These are phyloP conservation scores for Numida meleagris DNA, from an alignment of 2,113 vertebrate genomes.

Conservation along the genomic window DNA sequence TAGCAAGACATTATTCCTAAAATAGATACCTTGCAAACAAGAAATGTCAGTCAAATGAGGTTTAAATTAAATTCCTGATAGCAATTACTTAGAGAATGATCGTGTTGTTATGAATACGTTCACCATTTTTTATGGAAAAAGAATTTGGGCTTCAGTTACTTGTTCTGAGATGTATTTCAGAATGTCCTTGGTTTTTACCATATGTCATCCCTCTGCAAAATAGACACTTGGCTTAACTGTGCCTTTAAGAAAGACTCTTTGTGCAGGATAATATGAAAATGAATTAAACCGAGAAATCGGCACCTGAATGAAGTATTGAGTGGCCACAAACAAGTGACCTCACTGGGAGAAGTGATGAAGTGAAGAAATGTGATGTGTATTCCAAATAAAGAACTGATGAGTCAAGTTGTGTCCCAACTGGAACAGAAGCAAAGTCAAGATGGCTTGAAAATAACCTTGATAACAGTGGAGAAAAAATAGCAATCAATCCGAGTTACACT, in stretches of 20 bases:
- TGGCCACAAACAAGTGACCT: constrained; percentile 59
- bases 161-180: background rate
- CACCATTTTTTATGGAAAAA: constrained; percentile 47
- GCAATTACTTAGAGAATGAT: constrained; percentile 60
- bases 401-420: constrained; percentile 37
- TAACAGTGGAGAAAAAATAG: background rate
- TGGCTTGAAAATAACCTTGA: constrained; percentile 9
- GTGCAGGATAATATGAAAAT: background rate
- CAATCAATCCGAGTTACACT: background rate
- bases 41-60: constrained; percentile 61
- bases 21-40: constrained; percentile 71
- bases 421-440: constrained; percentile 41
- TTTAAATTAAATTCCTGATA: constrained; percentile 64
- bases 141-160: background rate
- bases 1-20: constrained; percentile 70
- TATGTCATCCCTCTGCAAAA: background rate
- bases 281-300: background rate
- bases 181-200: background rate
- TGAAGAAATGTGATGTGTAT: constrained; percentile 58
- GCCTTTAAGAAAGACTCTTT: background rate
- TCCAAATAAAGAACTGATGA: constrained; percentile 73
- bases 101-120: constrained; percentile 11
- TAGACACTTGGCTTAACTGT: background rate
- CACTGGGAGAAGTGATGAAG: constrained; percentile 57
- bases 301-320: constrained; percentile 44